Percentiles rank a stretch among this genome's conserved stretches.
phyloP scores from a whole-genome alignment of 1,140 invertebrate genomes.

The Drosophila pachea region DNA sequence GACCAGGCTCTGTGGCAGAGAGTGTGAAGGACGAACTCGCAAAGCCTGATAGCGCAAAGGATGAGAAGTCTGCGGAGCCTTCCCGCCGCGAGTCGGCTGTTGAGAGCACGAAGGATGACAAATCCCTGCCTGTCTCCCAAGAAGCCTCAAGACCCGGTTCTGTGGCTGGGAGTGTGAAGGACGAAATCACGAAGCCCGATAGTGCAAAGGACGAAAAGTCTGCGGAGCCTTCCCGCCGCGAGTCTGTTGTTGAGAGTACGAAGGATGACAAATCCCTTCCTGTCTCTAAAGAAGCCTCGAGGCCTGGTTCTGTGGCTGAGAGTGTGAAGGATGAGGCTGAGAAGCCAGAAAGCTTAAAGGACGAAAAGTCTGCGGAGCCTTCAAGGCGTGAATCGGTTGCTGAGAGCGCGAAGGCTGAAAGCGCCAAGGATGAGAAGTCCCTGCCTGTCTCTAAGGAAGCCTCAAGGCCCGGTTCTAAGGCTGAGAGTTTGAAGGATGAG shows the following conservation, averaged over 20 bases:
- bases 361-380: conserved; percentile 19
- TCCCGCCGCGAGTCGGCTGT: conserved; percentile 24
- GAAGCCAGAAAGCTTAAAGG: conserved; percentile 15
- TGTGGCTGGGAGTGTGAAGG: conserved; percentile 33
- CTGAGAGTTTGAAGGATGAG: conserved; percentile 29
- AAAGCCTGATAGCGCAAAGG: conserved; percentile 17
- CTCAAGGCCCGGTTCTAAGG: conserved; percentile 34
- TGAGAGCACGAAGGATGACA: conserved; percentile 24
- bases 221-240: conserved; percentile 29
- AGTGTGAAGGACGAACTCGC: conserved; percentile 21
- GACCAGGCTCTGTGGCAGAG: conserved; percentile 18
- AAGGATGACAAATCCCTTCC: conserved; percentile 35
- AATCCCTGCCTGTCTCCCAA: conserved; percentile 25
- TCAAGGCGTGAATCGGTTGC: conserved; percentile 32
- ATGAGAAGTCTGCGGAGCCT: conserved; percentile 11
- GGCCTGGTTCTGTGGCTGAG: conserved; percentile 32
- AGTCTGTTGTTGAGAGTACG: conserved; percentile 22
- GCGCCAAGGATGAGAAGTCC: conserved; percentile 33
- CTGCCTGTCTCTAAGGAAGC: conserved; percentile 32
- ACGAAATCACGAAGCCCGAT: conserved; percentile 13
- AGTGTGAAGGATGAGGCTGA: conserved; percentile 32
- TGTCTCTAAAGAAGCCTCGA: conserved; percentile 13
- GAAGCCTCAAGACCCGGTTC: conserved; percentile 43
- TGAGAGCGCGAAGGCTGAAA: conserved; percentile 24
- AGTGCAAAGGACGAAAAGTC: conserved; percentile 17